Base-by-base conservation (phyloP, 2,797 vertebrate species). In the Corythornis leucogaster region DNA sequence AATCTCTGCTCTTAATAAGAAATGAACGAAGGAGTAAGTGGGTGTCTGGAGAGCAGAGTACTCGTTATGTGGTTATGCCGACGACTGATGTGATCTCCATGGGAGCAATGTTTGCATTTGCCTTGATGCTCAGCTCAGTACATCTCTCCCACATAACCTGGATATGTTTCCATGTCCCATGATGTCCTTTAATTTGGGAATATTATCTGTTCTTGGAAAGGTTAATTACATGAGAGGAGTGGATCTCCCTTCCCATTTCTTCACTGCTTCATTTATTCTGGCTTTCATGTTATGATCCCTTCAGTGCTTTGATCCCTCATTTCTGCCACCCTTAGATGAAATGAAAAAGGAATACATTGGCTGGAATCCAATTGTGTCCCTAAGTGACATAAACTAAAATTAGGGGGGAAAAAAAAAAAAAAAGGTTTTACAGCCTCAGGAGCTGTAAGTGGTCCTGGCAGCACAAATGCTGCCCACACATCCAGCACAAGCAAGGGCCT, bases 241-340 rank as follows among this genome's bases (percentile, higher is more conserved):
- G 33, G 42, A 50, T 87, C 74, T 85, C 74, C 17, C 2, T 50
- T 89, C 62, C n/a, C 30, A 8, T 75, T 71, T 77, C 87, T 67
- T 74, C 79, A 12, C 20, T 42, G 70, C 59, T 73, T 84, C 12
- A 15, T 94, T 74, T 91, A 77, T n/a, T 82, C 70, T 26, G 24
- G 28, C 68, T 91, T 89, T 92, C 64, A 46, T 77, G 91, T 74
- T 80, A 79, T 73, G 61, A 85, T 90, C 45, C 59, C 28, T 67
- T 73, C 21, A 5, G 63, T 13, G 53, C 82, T 91, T 95, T 95
- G 92, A 94, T 94, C 69, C 90, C 62, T 77, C 30, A 2, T 75
- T 90, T 89, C 76, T 80, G 50, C 74, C 67, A 25, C 40, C 48
- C 43, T 30, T 48, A 43, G 55, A 38, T 16, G 57, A 63, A 58